Evolutionary conservation across 2,797 vertebrate species (phyloP), one percentile per base, ranked within the genome.

Genomic region (Peromyscus aztecus): DNA sequence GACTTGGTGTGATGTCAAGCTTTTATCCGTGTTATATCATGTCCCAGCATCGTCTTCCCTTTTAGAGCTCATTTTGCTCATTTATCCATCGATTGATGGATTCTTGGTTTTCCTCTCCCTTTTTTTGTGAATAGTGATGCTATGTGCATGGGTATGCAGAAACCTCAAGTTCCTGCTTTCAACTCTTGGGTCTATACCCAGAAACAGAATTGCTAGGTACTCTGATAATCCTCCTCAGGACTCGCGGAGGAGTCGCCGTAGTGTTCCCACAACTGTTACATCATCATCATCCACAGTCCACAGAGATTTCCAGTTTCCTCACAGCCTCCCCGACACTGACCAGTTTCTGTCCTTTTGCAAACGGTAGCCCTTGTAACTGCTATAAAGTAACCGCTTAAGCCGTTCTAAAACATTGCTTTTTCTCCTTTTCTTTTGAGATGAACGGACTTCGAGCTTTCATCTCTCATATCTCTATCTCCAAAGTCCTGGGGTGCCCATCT

Each of bases 121-220:
- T 92, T 13, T 90, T 90, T 57, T 57, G 14, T 77, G 63, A 90
- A 29, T n/a, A 10, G 40, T 23, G 52, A 49, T 23, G 27, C 59
- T 37, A 40, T 49, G 10, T 21, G 19, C 43, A n/a, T 13, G 49
- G 29, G 61, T 34, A 40, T 16, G 37, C 57, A 85, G 59, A 31
- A 19, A 92, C 65, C 57, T 89, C 80, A 63, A 80, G 65, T 67
- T 80, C 27, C 27, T 69, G 59, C n/a, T 37, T 93, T 95, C 16
- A 7, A 1, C 84, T 80, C n/a, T 37, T 10, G 40, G n/a, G 23
- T n/a, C 9, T 29, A 52, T 3, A 73, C 61, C 73, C 59, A 59
- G 55, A 87, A 55, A 24, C 23, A 14, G n/a, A 34, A 63, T 76
- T 46, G 6, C 21, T 87, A 43, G 24, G 12, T 29, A 9, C 21